Evolutionary conservation across 23 tunicate species (phyloP).

Genomic region (Styela clava): DNA sequence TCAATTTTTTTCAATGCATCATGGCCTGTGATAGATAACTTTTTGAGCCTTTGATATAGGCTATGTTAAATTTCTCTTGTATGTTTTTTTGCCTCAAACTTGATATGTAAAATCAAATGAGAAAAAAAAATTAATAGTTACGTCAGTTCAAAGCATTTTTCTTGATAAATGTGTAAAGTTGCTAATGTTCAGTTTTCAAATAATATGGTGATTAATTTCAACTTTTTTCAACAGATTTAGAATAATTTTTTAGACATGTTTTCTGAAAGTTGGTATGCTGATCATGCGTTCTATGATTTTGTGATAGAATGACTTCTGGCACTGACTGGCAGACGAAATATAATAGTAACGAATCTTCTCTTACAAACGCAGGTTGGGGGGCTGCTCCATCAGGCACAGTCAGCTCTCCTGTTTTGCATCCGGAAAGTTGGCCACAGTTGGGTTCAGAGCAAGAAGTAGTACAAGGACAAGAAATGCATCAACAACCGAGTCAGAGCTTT

Average conservation of each 20-base stretch:
- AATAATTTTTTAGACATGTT: not conserved
- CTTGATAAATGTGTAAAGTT: too few species aligned
- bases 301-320: constrained; percentile 28
- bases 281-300: not conserved
- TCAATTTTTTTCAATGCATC: too few species aligned
- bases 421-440: constrained; percentile 88
- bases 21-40: too few species aligned
- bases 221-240: not conserved
- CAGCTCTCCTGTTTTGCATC: constrained; percentile 76
- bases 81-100: too few species aligned
- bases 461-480: constrained; percentile 22
- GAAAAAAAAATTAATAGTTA: too few species aligned
- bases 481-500: constrained; percentile 18
- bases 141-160: too few species aligned
- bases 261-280: not conserved
- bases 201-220: too few species aligned
- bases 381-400: constrained; percentile 14
- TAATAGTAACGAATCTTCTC: not conserved
- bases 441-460: constrained; percentile 69
- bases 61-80: too few species aligned
- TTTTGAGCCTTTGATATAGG: too few species aligned
- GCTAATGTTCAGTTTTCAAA: too few species aligned
- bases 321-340: constrained; percentile 26
- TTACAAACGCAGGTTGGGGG: constrained; percentile 12
- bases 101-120: too few species aligned